Conservation (phyloP, 2,888 invertebrate species). For the Lithosia quadra region DNA sequence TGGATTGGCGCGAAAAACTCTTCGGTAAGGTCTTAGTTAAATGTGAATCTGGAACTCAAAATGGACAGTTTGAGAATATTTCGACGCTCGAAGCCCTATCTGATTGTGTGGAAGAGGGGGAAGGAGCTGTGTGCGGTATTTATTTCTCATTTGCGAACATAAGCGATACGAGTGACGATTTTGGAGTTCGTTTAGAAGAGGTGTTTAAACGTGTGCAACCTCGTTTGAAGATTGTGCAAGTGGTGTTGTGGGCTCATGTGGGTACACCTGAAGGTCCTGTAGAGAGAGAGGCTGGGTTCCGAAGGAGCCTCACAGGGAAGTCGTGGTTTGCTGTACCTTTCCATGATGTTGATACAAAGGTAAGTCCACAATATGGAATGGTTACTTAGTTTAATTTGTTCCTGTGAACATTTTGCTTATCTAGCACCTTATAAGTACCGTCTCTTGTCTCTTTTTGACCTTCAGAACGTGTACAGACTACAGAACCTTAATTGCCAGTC, state of each 20-base stretch:
- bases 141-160: conserved; percentile 91
- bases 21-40: conserved; percentile 86
- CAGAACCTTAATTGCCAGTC: too few species aligned
- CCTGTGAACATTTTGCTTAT: background rate
- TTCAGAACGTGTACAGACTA: too few species aligned
- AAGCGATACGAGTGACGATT: conserved; percentile 89
- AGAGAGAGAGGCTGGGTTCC: conserved; percentile 89
- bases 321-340: conserved; percentile 91
- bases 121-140: conserved; percentile 87
- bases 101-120: conserved; percentile 81
- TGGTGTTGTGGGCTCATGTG: conserved; percentile 89
- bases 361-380: conserved; percentile 59
- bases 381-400: background rate
- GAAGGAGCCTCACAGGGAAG: conserved; percentile 87
- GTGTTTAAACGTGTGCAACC: conserved; percentile 84
- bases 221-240: conserved; percentile 89
- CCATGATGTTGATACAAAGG: conserved; percentile 90
- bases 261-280: conserved; percentile 87
- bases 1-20: conserved; percentile 88
- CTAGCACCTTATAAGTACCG: too few species aligned
- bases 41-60: conserved; percentile 79
- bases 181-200: conserved; percentile 88
- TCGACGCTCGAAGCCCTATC: conserved; percentile 79
- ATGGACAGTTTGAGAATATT: conserved; percentile 79
- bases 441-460: too few species aligned